Conservation (phyloP, 2,888 invertebrate genomes). For the Cremastinae sp. region DNA sequence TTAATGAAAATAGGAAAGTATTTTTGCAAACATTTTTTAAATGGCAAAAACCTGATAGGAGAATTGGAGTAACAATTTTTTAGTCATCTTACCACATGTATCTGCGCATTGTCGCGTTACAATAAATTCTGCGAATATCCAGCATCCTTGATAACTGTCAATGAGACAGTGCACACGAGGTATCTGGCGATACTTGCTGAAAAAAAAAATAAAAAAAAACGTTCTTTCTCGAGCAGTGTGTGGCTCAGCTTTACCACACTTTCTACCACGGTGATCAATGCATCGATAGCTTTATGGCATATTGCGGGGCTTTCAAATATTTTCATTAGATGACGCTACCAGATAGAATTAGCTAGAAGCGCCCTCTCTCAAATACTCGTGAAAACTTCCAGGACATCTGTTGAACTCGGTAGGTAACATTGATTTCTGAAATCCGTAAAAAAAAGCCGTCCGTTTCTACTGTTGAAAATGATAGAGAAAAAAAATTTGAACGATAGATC, state of each 20-base stretch:
- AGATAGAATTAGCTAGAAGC: too few relatives aligned
- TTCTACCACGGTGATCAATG: neutral
- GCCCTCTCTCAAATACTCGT: too few relatives aligned
- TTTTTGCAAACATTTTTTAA: neutral
- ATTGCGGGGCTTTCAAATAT: too few relatives aligned
- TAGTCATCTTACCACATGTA: conserved; percentile 37
- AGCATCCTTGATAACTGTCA: conserved; percentile 42
- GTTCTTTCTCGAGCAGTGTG: conserved; percentile 4
- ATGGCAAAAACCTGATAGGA: neutral
- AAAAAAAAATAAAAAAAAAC: conserved; percentile 31
- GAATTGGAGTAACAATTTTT: neutral
- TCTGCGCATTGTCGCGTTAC: conserved; percentile 36
- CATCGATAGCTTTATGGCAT: too few relatives aligned
- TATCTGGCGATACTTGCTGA: neutral
- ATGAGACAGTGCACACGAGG: conserved; percentile 28
- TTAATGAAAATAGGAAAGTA: neutral
- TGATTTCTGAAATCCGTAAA: too few relatives aligned
- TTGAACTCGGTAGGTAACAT: too few relatives aligned
- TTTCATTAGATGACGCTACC: too few relatives aligned
- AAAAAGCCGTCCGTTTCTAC: too few relatives aligned
- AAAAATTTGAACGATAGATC: too few relatives aligned
- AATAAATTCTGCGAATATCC: conserved; percentile 12
- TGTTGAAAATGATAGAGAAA: too few relatives aligned
- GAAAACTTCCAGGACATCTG: too few relatives aligned
- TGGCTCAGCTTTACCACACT: neutral